Conservation (phyloP, 2,113 vertebrate genomes). For the Glareola pratincola region DNA sequence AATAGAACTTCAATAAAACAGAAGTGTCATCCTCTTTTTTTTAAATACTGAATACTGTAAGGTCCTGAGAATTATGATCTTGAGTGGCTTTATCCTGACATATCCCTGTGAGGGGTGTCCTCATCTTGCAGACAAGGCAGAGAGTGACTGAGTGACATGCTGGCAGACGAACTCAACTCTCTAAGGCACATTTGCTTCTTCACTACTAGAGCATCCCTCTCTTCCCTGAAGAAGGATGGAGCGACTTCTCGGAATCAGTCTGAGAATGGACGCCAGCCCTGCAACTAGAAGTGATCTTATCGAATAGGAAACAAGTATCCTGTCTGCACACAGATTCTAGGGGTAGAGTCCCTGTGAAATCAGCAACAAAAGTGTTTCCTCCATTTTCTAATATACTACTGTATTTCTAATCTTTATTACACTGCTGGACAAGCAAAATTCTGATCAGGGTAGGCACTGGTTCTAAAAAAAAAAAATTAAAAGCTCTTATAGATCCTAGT, state of each 20-base stretch:
- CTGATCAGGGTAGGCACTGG: neutral
- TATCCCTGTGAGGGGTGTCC: too few species aligned
- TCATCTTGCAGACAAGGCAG: neutral
- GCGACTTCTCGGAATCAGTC: neutral
- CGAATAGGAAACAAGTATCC: neutral
- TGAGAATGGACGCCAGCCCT: neutral
- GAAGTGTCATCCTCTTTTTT: neutral
- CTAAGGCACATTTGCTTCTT: neutral
- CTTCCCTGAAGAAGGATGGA: neutral
- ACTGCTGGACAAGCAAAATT: neutral
- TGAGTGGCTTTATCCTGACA: neutral
- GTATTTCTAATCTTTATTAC: neutral
- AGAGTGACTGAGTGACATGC: neutral
- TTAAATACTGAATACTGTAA: neutral
- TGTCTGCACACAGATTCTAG: neutral
- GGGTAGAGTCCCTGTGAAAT: neutral
- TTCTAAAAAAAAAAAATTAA: neutral
- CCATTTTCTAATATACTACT: neutral
- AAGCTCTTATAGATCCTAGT: neutral
- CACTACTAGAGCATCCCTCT: neutral
- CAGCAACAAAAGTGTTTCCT: rapidly evolving
- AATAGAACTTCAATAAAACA: neutral
- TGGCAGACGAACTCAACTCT: neutral
- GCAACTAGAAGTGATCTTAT: neutral
- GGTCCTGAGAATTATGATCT: neutral